phyloP scores from a whole-genome alignment of 2,888 invertebrate genomes.

The Noctua comes region DNA sequence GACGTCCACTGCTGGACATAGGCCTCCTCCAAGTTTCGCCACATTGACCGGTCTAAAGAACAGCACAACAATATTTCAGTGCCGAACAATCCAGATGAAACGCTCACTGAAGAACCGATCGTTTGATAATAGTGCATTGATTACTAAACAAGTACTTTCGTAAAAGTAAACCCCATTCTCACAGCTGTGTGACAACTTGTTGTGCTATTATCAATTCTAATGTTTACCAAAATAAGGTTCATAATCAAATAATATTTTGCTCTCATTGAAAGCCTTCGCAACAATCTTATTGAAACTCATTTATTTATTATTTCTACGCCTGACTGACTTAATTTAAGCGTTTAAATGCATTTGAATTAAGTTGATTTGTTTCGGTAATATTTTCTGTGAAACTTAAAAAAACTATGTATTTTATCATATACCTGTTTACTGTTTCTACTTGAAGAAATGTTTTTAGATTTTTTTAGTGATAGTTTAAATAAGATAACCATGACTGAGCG shows the following conservation, averaged over 20 bases:
- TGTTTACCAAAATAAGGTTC: rapidly evolving
- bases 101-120: neutral
- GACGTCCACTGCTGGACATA: too few species aligned
- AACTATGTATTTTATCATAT: neutral
- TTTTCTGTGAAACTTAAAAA: neutral
- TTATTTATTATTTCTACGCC: constrained; percentile 19
- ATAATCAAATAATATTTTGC: neutral
- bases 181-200: too few species aligned
- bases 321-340: constrained; percentile 22
- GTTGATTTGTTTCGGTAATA: constrained; percentile 14
- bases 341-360: constrained; percentile 16
- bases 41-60: too few species aligned
- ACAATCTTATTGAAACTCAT: constrained; percentile 9
- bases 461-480: neutral
- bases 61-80: constrained; percentile 9
- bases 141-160: constrained; percentile 5
- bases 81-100: neutral
- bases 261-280: constrained; percentile 1
- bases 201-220: constrained; percentile 9
- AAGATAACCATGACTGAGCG: too few species aligned
- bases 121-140: constrained; percentile 4
- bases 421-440: neutral
- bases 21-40: too few species aligned
- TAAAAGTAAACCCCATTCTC: neutral
- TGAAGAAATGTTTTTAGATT: neutral